These are phyloP conservation scores for Acheta domesticus DNA, from an alignment of 2,888 invertebrate species.

Conservation along the genomic window DNA sequence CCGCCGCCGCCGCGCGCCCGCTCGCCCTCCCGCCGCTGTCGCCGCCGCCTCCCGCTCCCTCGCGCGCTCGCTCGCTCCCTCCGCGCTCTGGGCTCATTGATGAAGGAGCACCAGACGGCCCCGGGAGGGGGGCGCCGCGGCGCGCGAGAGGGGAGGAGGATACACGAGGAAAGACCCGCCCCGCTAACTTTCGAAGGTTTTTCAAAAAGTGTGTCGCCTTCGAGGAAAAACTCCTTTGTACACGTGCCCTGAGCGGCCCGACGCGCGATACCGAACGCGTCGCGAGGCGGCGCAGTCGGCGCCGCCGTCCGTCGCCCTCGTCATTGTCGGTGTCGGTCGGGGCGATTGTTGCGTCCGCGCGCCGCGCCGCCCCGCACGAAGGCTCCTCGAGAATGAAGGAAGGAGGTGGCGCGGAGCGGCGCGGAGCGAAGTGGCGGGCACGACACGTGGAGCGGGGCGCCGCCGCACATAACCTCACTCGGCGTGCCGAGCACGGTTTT, in stretches of 20 bases:
- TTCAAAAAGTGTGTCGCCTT: background rate
- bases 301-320: background rate
- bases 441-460: too few relatives aligned
- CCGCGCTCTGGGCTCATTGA: background rate
- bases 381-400: too few relatives aligned
- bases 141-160: background rate
- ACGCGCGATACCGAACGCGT: background rate
- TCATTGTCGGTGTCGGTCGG: background rate
- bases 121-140: background rate
- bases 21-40: background rate
- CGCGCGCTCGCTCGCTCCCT: background rate
- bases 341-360: too few relatives aligned
- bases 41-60: background rate
- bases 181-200: background rate
- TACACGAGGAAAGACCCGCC: background rate
- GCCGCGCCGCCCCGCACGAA: too few relatives aligned
- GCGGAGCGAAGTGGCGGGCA: too few relatives aligned
- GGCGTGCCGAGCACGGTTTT: too few relatives aligned
- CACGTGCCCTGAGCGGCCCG: background rate
- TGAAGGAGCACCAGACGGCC: slow-evolving; percentile 3
- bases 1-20: background rate
- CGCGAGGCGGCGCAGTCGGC: background rate
- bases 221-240: background rate
- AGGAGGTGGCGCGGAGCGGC: too few relatives aligned
- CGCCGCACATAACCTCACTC: too few relatives aligned